phyloP scores from a whole-genome alignment of 1,140 invertebrate species.

The Tetranychus urticae region DNA sequence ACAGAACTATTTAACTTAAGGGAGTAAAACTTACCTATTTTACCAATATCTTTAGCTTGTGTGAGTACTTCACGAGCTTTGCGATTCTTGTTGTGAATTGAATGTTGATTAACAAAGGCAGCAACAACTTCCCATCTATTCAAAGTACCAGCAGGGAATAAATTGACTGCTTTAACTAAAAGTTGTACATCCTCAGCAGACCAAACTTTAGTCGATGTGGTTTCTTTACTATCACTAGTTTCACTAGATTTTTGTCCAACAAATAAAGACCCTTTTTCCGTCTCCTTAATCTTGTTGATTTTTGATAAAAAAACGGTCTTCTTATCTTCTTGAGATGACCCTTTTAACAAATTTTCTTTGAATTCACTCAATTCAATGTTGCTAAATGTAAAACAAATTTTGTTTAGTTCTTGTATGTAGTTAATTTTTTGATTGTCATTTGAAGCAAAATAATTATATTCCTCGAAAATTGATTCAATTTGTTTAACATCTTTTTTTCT shows the following conservation, averaged over 20 bases:
- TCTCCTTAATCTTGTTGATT: constrained; percentile 42
- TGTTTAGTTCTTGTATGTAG: constrained; percentile 69
- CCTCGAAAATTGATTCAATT: constrained; percentile 45
- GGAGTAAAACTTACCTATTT: constrained; percentile 29
- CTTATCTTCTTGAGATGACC: background rate
- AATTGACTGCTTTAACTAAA: constrained; percentile 80
- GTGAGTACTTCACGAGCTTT: constrained; percentile 72
- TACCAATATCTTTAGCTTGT: constrained; percentile 83
- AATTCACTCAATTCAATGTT: constrained; percentile 16
- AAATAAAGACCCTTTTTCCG: background rate
- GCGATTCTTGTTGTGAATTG: constrained; percentile 22
- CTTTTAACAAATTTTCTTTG: constrained; percentile 33
- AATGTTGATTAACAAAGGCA: constrained; percentile 82
- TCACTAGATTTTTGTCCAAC: background rate
- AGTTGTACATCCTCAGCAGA: constrained; percentile 52
- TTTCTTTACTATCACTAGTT: background rate
- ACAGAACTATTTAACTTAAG: background rate
- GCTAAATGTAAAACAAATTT: constrained; percentile 54
- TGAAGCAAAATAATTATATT: constrained; percentile 57
- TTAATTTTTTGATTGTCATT: constrained; percentile 44
- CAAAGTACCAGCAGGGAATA: constrained; percentile 85
- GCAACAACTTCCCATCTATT: constrained; percentile 86
- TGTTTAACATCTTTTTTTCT: constrained; percentile 60
- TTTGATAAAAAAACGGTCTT: constrained; percentile 16
- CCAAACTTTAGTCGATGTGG: constrained; percentile 32